phyloP scores from a whole-genome alignment of 2,888 invertebrate genomes.

The Cheilosia vulpina region DNA sequence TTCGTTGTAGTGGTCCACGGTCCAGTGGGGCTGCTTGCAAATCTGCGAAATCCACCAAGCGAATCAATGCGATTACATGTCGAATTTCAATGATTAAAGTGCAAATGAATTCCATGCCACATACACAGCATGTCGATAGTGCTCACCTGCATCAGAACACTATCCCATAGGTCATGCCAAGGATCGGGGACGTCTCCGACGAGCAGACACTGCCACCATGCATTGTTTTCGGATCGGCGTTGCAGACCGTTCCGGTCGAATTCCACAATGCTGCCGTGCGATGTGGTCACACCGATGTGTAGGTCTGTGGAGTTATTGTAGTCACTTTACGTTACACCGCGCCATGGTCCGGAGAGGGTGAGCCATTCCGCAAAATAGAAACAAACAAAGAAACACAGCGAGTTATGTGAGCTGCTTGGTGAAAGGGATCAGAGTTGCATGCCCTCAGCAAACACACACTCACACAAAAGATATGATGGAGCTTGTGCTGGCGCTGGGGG shows the following conservation, averaged over 20 bases:
- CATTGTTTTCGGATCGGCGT: slow-evolving; percentile 81
- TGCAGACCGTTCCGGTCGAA: slow-evolving; percentile 92
- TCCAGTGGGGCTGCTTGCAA: slow-evolving; percentile 85
- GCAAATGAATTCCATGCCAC: slow-evolving; percentile 51
- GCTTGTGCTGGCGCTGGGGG: slow-evolving; percentile 27
- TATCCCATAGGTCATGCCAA: slow-evolving; percentile 89
- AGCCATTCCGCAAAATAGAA: slow-evolving; percentile 48
- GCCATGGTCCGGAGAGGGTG: slow-evolving; percentile 24
- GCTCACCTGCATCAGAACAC: slow-evolving; percentile 86
- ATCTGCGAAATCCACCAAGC: slow-evolving; percentile 77
- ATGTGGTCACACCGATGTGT: slow-evolving; percentile 95
- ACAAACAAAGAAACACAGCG: slow-evolving; percentile 51
- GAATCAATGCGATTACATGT: slow-evolving; percentile 51
- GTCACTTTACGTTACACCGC: slow-evolving; percentile 85
- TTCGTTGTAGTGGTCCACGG: slow-evolving; percentile 89
- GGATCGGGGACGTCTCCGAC: slow-evolving; percentile 88
- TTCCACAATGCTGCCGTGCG: slow-evolving; percentile 91
- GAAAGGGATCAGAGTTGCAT: slow-evolving; percentile 32
- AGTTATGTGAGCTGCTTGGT: slow-evolving; percentile 45
- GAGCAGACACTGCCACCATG: slow-evolving; percentile 88
- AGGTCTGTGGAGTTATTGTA: slow-evolving; percentile 93
- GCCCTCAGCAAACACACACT: slow-evolving; percentile 1
- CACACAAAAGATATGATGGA: slow-evolving; percentile 50
- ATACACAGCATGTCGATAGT: slow-evolving; percentile 4
- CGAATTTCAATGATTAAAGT: slow-evolving; percentile 64